A percentile compares a stretch with the other conserved stretches of the same genome.
phyloP scores from a whole-genome alignment of 2,113 vertebrate species.

The Dendrocopos noguchii region DNA sequence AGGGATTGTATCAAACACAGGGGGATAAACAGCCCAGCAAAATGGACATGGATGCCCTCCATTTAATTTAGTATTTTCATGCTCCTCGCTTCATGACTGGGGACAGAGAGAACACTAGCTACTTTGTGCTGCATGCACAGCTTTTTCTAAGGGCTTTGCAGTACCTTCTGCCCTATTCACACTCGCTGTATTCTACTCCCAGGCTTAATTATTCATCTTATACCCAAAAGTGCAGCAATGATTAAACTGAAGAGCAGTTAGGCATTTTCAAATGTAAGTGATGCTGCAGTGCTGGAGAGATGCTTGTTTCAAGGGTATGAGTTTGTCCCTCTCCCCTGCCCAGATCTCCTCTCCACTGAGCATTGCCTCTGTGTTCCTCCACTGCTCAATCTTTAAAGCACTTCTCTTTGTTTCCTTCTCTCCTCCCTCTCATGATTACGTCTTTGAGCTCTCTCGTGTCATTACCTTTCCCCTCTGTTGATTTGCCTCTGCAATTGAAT shows the following conservation, averaged over 20 bases:
- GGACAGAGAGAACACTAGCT: constrained; percentile 12
- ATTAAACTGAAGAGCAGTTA: constrained; percentile 64
- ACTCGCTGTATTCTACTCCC: constrained; percentile 60
- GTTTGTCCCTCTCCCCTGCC: constrained; percentile 7
- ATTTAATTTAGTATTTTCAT: constrained; percentile 42
- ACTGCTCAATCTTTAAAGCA: background rate
- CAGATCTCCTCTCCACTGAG: constrained; percentile 15
- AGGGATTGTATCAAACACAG: background rate
- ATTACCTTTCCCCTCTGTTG: constrained; percentile 35
- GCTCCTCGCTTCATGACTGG: background rate
- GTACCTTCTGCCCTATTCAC: constrained; percentile 63
- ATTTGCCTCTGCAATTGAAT: constrained; percentile 33
- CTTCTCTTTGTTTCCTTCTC: background rate
- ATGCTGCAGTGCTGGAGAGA: background rate
- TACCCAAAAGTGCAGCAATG: constrained; percentile 60
- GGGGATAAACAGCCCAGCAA: background rate
- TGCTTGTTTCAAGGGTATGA: background rate
- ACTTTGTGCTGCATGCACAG: constrained; percentile 42
- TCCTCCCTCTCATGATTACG: background rate
- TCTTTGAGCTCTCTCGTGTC: background rate
- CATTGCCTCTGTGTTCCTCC: background rate
- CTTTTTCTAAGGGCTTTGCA: constrained; percentile 55
- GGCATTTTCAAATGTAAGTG: constrained; percentile 36
- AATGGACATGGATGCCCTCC: constrained; percentile 26
- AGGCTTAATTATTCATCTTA: constrained; percentile 69